Conservation (phyloP, 2,797 vertebrate species). For the Centropyge bicolor region DNA sequence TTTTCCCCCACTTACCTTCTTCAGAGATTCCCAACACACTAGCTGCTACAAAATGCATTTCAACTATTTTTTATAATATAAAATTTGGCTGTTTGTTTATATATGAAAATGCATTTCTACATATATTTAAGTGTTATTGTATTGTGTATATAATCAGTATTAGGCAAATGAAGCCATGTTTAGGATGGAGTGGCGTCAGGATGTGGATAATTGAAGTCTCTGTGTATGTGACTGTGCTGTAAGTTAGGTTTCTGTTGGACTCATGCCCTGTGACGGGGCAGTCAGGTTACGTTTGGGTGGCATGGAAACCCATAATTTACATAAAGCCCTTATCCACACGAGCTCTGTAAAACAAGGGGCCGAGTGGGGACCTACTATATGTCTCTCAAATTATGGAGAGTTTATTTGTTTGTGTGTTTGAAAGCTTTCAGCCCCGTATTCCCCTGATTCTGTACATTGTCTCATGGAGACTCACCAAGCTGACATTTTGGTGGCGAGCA, state of each 20-base stretch:
- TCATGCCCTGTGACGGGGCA: conserved; percentile 41
- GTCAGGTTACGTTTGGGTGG: conserved; percentile 35
- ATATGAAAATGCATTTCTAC: conserved; percentile 83
- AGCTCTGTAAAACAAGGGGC: conserved; percentile 33
- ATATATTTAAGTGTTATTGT: conserved; percentile 87
- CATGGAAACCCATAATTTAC: conserved; percentile 33
- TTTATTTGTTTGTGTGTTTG: conserved; percentile 10
- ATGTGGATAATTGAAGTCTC: conserved; percentile 63
- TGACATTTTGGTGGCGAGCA: conserved; percentile 2
- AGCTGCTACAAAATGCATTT: conserved; percentile 77
- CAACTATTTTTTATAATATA: conserved; percentile 72
- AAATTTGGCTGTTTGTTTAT: conserved; percentile 73
- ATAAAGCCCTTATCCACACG: conserved; percentile 21
- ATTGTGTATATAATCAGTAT: conserved; percentile 90
- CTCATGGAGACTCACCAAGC: conserved; percentile 26
- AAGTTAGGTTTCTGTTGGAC: conserved; percentile 50
- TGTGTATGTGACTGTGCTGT: conserved; percentile 58
- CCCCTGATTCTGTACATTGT: conserved; percentile 20
- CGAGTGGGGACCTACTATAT: conserved; percentile 21
- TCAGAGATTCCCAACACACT: conserved; percentile 33
- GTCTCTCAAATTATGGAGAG: conserved; percentile 8
- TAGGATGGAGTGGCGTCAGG: conserved; percentile 49
- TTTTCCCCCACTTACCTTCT: conserved; percentile 18
- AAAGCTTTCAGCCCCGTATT: conserved; percentile 14
- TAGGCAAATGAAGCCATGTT: conserved; percentile 81